These are phyloP conservation scores for Nomia melanderi DNA, from an alignment of 1,140 invertebrate species.

Conservation along the genomic window DNA sequence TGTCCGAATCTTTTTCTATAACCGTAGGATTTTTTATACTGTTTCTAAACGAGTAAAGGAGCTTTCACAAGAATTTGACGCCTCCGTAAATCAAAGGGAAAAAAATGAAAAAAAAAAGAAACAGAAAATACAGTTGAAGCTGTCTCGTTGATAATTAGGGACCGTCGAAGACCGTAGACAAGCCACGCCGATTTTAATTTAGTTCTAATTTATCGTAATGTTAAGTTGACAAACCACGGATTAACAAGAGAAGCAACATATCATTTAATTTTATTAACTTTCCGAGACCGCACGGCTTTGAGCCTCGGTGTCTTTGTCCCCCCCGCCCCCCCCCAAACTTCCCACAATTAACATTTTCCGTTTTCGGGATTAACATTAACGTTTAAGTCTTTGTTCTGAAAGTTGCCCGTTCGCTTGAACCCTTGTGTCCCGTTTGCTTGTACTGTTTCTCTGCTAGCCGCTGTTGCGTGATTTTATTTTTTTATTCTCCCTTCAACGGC, in stretches of 20 bases:
- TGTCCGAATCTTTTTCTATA: background rate
- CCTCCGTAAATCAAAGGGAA: no score
- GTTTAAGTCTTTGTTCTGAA: slow-evolving; percentile 40
- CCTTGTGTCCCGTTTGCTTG: background rate
- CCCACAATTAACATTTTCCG: background rate
- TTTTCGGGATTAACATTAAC: slow-evolving; percentile 28
- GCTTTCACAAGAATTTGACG: background rate
- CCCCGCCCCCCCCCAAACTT: background rate
- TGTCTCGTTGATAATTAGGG: background rate
- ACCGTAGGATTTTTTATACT: background rate
- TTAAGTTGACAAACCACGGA: slow-evolving; percentile 67
- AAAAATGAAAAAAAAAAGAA: background rate
- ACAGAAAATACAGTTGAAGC: background rate
- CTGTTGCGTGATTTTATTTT: background rate
- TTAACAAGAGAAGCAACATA: slow-evolving; percentile 80
- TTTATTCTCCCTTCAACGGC: background rate
- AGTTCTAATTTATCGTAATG: slow-evolving; percentile 70
- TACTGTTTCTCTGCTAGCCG: background rate
- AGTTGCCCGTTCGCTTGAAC: background rate
- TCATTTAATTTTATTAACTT: slow-evolving; percentile 80
- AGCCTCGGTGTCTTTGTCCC: slow-evolving; percentile 5
- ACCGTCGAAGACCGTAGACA: background rate
- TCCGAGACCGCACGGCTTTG: slow-evolving; percentile 46
- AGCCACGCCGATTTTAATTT: slow-evolving; percentile 64
- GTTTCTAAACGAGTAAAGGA: background rate